These are phyloP conservation scores for Polypterus bichir DNA, from an alignment of 2,113 vertebrate species.

Conservation along the genomic window DNA sequence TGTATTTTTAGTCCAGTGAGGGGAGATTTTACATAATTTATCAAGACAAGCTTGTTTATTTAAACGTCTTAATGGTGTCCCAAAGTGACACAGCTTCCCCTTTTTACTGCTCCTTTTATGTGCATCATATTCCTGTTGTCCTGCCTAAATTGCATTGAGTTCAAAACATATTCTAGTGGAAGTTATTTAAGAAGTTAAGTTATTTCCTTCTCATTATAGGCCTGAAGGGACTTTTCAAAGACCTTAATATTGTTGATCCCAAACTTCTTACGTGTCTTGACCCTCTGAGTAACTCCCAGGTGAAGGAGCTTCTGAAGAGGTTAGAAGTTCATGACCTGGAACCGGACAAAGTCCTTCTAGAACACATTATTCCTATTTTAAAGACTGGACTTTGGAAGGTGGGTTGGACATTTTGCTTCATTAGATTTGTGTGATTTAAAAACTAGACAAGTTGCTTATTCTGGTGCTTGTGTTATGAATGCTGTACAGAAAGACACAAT, in stretches of 20 bases:
- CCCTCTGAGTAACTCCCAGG: slow-evolving; percentile 49
- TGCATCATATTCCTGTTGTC: too few relatives aligned
- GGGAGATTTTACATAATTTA: too few relatives aligned
- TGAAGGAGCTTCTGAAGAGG: slow-evolving; percentile 45
- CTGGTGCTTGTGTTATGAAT: too few relatives aligned
- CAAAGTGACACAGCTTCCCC: too few relatives aligned
- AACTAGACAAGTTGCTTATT: background rate
- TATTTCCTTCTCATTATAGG: slow-evolving; percentile 18
- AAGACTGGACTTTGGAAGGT: slow-evolving; percentile 48
- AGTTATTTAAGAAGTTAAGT: too few relatives aligned
- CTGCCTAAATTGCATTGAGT: too few relatives aligned
- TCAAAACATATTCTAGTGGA: too few relatives aligned
- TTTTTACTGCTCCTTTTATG: too few relatives aligned
- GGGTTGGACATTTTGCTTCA: background rate
- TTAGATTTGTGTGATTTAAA: background rate
- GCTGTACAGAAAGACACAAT: too few relatives aligned
- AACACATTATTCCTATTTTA: slow-evolving; percentile 54
- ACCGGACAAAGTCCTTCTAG: slow-evolving; percentile 46
- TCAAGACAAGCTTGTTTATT: too few relatives aligned
- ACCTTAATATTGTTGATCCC: slow-evolving; percentile 44
- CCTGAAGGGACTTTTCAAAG: slow-evolving; percentile 41
- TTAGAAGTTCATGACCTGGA: slow-evolving; percentile 52
- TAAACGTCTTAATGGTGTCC: too few relatives aligned
- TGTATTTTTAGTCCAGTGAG: too few relatives aligned
- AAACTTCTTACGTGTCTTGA: slow-evolving; percentile 44